Conservation (phyloP, 2,888 invertebrate species). For the Amorpha juglandis region DNA sequence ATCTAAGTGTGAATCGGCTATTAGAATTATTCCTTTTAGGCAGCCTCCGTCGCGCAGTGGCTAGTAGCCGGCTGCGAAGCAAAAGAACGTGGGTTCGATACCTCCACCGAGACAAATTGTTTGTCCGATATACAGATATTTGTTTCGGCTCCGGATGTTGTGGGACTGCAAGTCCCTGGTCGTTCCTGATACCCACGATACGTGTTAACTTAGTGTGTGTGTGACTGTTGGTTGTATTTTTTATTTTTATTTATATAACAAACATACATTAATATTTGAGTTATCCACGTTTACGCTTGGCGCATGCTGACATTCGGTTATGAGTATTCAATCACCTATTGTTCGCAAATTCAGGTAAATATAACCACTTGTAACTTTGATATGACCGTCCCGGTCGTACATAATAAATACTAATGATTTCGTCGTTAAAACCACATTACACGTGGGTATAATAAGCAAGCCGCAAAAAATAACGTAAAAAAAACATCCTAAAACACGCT, state of each 20-base stretch:
- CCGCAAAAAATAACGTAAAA: background rate
- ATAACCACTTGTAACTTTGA: background rate
- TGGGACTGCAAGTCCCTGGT: too few species aligned
- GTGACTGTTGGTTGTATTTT: too few species aligned
- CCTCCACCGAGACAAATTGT: too few species aligned
- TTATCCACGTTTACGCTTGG: background rate
- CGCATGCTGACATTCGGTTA: background rate
- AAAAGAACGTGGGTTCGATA: too few species aligned
- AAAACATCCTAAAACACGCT: constrained; percentile 6
- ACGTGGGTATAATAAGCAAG: background rate
- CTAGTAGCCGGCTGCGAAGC: too few species aligned
- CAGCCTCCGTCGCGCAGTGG: too few species aligned
- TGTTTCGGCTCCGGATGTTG: too few species aligned
- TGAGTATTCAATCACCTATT: background rate
- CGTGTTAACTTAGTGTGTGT: too few species aligned
- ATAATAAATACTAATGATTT: background rate
- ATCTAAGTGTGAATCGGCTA: too few species aligned
- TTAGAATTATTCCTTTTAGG: background rate
- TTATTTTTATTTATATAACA: too few species aligned
- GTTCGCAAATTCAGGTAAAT: background rate
- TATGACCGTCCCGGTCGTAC: background rate
- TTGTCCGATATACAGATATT: too few species aligned
- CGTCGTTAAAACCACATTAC: background rate
- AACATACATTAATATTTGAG: background rate
- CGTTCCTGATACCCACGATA: too few species aligned